These are phyloP conservation scores for Medauroidea extradentata DNA, from an alignment of 1,140 invertebrate genomes.

Conservation along the genomic window DNA sequence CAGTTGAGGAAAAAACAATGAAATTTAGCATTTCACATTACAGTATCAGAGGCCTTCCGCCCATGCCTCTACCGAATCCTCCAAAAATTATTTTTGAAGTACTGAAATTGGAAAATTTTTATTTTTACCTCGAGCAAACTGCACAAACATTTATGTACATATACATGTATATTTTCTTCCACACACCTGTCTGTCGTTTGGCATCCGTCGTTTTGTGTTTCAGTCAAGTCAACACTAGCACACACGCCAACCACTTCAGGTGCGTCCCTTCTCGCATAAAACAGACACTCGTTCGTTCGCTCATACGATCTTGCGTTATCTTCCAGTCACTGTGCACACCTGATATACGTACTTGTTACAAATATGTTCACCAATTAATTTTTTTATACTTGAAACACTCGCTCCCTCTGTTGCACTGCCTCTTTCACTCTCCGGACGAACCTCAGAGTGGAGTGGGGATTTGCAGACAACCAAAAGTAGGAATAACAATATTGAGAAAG, in stretches of 20 bases:
- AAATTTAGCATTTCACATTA: no score
- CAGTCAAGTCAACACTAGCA: constrained; percentile 16
- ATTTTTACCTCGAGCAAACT: no score
- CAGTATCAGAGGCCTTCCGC: no score
- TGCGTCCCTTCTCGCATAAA: constrained; percentile 18
- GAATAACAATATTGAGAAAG: constrained; percentile 21
- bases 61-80: no score
- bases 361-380: constrained; percentile 5
- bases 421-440: constrained; percentile 20
- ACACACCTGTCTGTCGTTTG: not conserved
- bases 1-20: constrained; percentile 9
- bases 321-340: constrained; percentile 19
- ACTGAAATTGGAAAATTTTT: no score
- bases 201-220: constrained; percentile 8
- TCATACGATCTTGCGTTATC: constrained; percentile 9
- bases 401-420: constrained; percentile 20
- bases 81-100: no score
- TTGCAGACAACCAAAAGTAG: constrained; percentile 23
- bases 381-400: constrained; percentile 15
- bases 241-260: constrained; percentile 5
- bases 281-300: constrained; percentile 15
- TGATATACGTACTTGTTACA: constrained; percentile 9
- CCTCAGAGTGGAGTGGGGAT: constrained; percentile 23
- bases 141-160: no score
- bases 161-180: not conserved